Percentiles rank a stretch among this genome's conserved stretches.
Evolutionary conservation across 1,140 invertebrate genomes (phyloP).

Genomic region (Zaprionus tsacasi): DNA sequence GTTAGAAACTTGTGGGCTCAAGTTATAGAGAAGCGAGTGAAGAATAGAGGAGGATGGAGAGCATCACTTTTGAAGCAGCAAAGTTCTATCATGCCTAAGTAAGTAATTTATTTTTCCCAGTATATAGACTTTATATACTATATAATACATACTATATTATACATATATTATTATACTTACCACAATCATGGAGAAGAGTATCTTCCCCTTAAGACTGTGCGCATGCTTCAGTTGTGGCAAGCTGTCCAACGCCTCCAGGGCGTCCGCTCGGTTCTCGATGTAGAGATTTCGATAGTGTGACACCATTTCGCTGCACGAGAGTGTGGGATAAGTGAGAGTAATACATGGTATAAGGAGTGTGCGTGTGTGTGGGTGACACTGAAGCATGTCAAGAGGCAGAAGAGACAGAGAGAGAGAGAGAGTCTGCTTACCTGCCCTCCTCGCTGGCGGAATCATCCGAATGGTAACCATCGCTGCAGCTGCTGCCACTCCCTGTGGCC

Average conservation of each 20-base stretch:
- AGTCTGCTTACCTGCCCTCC: conserved; percentile 85
- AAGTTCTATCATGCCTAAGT: too few relatives aligned
- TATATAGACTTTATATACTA: background rate
- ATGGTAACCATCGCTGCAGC: conserved; percentile 90
- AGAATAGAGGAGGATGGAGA: background rate
- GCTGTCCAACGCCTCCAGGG: conserved; percentile 92
- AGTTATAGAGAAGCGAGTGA: background rate
- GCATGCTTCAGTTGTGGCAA: conserved; percentile 91
- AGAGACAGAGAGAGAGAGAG: conserved; percentile 4
- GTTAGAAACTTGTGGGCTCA: background rate
- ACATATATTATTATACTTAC: conserved; percentile 89
- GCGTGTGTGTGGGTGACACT: conserved; percentile 47
- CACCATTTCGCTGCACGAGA: conserved; percentile 86
- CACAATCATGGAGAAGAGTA: conserved; percentile 97
- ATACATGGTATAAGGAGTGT: background rate
- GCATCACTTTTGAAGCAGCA: too few relatives aligned
- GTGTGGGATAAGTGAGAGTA: conserved; percentile 44
- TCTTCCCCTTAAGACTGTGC: conserved; percentile 95
- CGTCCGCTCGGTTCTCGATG: conserved; percentile 92
- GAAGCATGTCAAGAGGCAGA: conserved; percentile 62
- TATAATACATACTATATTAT: background rate
- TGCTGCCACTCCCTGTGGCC: conserved; percentile 86
- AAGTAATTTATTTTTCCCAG: too few relatives aligned
- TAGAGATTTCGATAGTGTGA: conserved; percentile 93
- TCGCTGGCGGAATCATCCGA: conserved; percentile 91